Evolutionary conservation across 2,113 vertebrate species (phyloP).

Genomic region (Coracopsis vasa): DNA sequence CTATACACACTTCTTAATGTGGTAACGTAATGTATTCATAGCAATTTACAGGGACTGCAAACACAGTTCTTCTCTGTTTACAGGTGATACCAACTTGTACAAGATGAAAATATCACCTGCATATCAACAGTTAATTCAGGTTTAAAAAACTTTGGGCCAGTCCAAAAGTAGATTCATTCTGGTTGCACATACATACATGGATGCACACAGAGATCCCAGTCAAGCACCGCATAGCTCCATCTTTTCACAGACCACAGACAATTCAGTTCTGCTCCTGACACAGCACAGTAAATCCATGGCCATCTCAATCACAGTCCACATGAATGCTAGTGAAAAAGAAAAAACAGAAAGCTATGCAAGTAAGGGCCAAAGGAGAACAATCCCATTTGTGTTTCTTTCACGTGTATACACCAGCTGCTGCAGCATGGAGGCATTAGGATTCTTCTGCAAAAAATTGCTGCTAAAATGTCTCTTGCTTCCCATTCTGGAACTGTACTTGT

Average conservation of each 20-base stretch:
- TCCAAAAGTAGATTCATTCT: not conserved
- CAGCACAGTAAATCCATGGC: not conserved
- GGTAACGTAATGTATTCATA: not conserved
- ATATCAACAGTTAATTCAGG: not conserved
- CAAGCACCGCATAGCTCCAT: not conserved
- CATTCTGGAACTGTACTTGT: not conserved
- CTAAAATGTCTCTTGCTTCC: not conserved
- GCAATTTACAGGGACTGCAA: not conserved
- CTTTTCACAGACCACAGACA: not conserved
- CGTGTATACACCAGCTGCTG: not conserved
- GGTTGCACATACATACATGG: not conserved
- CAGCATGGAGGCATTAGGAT: not conserved
- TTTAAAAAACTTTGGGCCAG: not conserved
- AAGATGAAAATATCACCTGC: not conserved
- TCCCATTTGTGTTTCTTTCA: not conserved
- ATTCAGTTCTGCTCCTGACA: not conserved
- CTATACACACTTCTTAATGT: not conserved
- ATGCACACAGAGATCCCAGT: rapidly evolving
- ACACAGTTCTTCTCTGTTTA: not conserved
- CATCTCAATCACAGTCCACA: not conserved
- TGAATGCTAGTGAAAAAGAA: not conserved
- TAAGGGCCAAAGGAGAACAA: not conserved
- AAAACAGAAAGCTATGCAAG: not conserved
- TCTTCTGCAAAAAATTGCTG: not conserved
- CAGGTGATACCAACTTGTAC: not conserved